A percentile compares a stretch with the other conserved stretches of the same genome.
Evolutionary conservation across 2,113 vertebrate genomes (phyloP).

Genomic region (Anolis sagrei): DNA sequence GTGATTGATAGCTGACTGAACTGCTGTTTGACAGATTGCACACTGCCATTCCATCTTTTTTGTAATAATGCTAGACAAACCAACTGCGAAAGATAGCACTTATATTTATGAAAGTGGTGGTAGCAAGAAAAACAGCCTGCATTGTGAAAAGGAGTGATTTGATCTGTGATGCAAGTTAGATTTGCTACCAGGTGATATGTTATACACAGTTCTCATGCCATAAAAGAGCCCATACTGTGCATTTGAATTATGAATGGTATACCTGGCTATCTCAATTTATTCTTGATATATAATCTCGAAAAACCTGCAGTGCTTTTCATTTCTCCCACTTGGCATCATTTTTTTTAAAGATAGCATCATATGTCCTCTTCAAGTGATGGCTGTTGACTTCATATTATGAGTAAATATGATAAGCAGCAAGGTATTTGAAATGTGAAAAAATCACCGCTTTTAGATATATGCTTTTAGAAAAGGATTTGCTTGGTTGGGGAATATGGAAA

Average conservation of each 20-base stretch:
- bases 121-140: conserved; percentile 9
- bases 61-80: background rate
- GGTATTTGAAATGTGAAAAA: conserved; percentile 1
- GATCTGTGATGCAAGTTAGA: conserved; percentile 15
- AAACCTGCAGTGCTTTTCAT: background rate
- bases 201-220: conserved; percentile 3
- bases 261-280: conserved; percentile 25
- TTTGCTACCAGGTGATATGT: conserved; percentile 14
- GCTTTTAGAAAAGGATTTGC: background rate
- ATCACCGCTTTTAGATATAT: background rate
- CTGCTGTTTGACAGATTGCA: background rate
- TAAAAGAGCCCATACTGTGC: conserved; percentile 2
- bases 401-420: conserved; percentile 21
- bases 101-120: conserved; percentile 2
- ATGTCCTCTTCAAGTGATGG: conserved; percentile 29
- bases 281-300: conserved; percentile 33
- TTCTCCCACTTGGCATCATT: background rate
- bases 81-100: conserved; percentile 1
- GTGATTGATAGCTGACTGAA: background rate
- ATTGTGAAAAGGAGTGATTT: background rate
- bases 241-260: conserved; percentile 32
- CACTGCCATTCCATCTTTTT: background rate
- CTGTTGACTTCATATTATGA: conserved; percentile 31
- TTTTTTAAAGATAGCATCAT: background rate
- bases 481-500: background rate